Base-by-base conservation (phyloP, 2,113 vertebrate genomes). In the Tenebrosternarchus preto region DNA sequence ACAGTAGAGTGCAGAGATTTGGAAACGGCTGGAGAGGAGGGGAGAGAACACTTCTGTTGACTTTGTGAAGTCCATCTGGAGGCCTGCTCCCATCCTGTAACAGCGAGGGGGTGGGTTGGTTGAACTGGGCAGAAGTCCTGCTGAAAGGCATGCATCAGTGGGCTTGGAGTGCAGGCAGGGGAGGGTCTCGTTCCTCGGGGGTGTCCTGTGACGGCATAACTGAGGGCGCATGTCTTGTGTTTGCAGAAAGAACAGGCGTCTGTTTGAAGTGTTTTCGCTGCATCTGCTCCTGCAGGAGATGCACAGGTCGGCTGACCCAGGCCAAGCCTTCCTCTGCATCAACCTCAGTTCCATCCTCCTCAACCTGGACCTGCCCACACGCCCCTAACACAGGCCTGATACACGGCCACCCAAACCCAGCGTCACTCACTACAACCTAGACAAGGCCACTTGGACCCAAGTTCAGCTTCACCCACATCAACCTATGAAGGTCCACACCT, bases 331-430 rank as follows among this genome's bases (percentile, higher is more conserved):
- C 87, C 91, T 97, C 71, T 88, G 86, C 79, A 91, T 96, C 84
- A 98, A 97, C 82, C 89, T 98, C 16, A 93, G 91, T 76, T 95
- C 95, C 25, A 94, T 95, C 87, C 92, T 97, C 27, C 92, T 94
- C 88, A 96, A 96, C 84, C 91, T 97, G 83, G 92, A 94, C 43
- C 88, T 91, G 74, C 86, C 60, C 1, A 93, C 77, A n/a, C 59
- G 57, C 31, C 4, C 82, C 5, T 59, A 5, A 70, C 25, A 29
- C 22, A 39, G 36, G 27, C 68, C 11, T 24, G 36, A 66, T 33
- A 16, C 43, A 36, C 24, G n/a, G 22, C 63, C 31, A 15, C 63
- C 43, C 43, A 50, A 15, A 15, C 43, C 43, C 43, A 50, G 39
- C 39, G 6, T 9, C 39, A 43, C 39, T 43, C 11, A 9, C 2